Evolutionary conservation across 92 coral and sea anemone species (phyloP), one percentile per base, ranked within the genome.

Genomic region (Micromussa lordhowensis): DNA sequence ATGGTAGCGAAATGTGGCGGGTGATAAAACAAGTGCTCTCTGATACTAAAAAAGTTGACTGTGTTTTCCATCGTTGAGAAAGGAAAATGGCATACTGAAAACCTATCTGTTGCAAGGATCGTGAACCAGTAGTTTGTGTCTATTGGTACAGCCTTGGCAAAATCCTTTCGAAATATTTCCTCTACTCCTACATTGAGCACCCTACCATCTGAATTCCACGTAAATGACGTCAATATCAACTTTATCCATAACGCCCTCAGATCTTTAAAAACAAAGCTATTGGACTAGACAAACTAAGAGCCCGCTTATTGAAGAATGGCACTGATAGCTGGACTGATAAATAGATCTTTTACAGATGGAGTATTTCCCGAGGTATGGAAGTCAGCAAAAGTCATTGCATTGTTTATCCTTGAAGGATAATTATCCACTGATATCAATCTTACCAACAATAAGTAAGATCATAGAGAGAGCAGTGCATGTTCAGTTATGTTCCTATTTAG

Each of bases 341-440:
- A 87, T 68, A 71, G 57, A 40, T 91, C 94, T 13, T 63, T 91
- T 35, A 49, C 54, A 21, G 74, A 82, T 82, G 84, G 75, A 24
- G 63, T 59, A n/a, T 87, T 91, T 75, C 94, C 94, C 40, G 49
- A 78, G 79, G 36, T 83, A 54, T 91, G 91, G 91, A 91, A 91
- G 70, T 91, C 91, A 11, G 91, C 94, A 51, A 91, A 88, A 72
- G 94, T 91, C 80, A 22, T 32, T 81, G 91, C 94, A 44, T 68
- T 91, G 55, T 91, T 91, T 18, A 91, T 48, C 80, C 48, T 30
- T 51, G 30, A 81, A 88, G 75, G 88, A 92, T 28, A 92, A 88
- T 48, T 92, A 92, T 72, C 86, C 92, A 22, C 94, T 92, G 30
- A 84, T 92, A 71, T 92, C 92, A 80, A 70, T 88, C 69, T 83